Conservation (phyloP, 2,888 invertebrate genomes). For the Boloria selene region DNA sequence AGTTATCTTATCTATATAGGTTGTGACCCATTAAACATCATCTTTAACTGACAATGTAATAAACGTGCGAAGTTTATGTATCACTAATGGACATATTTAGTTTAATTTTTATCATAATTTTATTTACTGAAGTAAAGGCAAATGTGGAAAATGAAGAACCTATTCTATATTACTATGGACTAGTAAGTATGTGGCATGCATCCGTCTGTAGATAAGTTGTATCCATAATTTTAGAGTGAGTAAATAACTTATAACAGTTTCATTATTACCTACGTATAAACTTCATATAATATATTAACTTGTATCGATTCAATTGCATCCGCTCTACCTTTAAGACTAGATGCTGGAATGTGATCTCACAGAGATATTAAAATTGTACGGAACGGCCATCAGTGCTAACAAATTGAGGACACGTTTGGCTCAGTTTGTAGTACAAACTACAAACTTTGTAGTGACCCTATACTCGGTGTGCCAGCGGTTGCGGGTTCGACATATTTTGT, state of each 20-base stretch:
- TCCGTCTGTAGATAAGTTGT: background rate
- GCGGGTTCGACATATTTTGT: too few relatives aligned
- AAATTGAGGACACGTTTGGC: too few relatives aligned
- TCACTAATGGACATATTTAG: conserved; percentile 53
- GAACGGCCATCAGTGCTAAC: too few relatives aligned
- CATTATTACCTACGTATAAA: too few relatives aligned
- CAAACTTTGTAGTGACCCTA: too few relatives aligned
- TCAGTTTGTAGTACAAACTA: too few relatives aligned
- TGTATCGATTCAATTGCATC: too few relatives aligned
- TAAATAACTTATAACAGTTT: background rate
- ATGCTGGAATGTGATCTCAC: too few relatives aligned
- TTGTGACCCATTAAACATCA: conserved; percentile 51
- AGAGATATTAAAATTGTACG: too few relatives aligned
- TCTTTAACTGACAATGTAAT: conserved; percentile 20
- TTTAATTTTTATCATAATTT: conserved; percentile 47
- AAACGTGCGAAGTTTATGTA: conserved; percentile 5
- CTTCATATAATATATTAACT: too few relatives aligned
- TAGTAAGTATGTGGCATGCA: conserved; percentile 58
- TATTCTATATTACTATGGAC: conserved; percentile 68
- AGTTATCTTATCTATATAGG: conserved; percentile 65
- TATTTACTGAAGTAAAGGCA: conserved; percentile 42
- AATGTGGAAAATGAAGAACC: conserved; percentile 56
- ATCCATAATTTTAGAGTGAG: background rate
- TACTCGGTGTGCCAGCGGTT: too few relatives aligned
- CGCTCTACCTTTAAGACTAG: too few relatives aligned